A percentile compares a stretch with the other conserved stretches of the same genome.
Evolutionary conservation across 2,797 vertebrate species (phyloP).

Genomic region (Paguma larvata): DNA sequence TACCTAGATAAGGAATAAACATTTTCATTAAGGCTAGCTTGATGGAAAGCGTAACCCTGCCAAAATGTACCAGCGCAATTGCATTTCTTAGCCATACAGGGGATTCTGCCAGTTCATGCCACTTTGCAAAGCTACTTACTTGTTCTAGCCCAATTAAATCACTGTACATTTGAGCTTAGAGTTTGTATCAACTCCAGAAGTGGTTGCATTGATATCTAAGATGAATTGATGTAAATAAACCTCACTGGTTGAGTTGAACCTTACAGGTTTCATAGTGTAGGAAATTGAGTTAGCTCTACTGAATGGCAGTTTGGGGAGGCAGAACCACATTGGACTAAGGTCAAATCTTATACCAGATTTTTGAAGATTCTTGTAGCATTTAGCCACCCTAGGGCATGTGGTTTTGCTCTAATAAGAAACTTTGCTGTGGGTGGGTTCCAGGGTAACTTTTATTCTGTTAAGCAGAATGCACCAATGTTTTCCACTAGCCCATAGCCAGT

Average conservation of each 20-base stretch:
- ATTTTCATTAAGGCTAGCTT: neutral
- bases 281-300: neutral
- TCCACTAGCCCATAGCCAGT: neutral
- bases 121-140: slow-evolving; percentile 1
- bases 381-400: neutral
- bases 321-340: neutral
- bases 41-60: neutral
- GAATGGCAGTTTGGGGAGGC: neutral
- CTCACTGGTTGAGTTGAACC: neutral
- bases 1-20: slow-evolving; percentile 5
- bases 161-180: neutral
- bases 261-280: neutral
- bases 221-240: neutral
- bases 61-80: neutral
- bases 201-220: neutral
- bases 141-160: neutral
- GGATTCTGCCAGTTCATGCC: neutral
- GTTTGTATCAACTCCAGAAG: neutral
- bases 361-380: neutral
- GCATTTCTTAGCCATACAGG: neutral
- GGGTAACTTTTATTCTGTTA: neutral
- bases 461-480: neutral
- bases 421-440: neutral
- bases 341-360: neutral
- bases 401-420: slow-evolving; percentile 3